Base-by-base conservation (phyloP, 2,888 invertebrate species). In the Idaea straminata region DNA sequence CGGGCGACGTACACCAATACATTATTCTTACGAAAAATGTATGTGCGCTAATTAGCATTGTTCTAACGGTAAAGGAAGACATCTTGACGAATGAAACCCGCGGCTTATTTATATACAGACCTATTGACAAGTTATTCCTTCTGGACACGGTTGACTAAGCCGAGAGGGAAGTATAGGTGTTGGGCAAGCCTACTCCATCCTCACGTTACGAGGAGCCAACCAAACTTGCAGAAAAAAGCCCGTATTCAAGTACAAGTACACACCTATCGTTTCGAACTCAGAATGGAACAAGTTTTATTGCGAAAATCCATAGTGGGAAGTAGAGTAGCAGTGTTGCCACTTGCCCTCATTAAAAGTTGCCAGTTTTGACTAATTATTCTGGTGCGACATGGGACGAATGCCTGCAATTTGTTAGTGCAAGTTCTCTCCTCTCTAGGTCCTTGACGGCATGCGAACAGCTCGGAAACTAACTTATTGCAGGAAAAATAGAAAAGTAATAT, bases 291-390 rank as follows among this genome's bases (percentile, higher is more conserved):
- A 67, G 66, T 47, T 47, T 68, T 59, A 57, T 34, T 36, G 57
- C 63, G 57, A 60, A 59, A 64, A 67, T 67, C 66, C 59, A 69
- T 66, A 67, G 66, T 36, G 59, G 59, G 64, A 67, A 69, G 47
- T 47, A 47, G 10, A 47, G 47, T 47, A 10, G 47, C 47, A 47
- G 47, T 47, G 47, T 47, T 47, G 47, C 47, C 76, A 72, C 71
- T 73, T 73, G 73, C 73, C 73, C 81, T 83, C 83, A 80, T 83
- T 83, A 83, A 82, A 83, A 83, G 80, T 83, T 81, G 69, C 69
- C 69, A 81, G 80, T 82, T 81, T 77, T 77, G 79, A 80, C 78
- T 83, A 83, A 82, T 82, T 83, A 82, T 79, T 74, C 71, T 64
- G 69, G 72, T 66, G 76, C 75, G 78, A 77, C 80, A 76, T 70